Percentiles rank a stretch among this genome's conserved stretches.
phyloP scores from a whole-genome alignment of 2,888 invertebrate species.

The Ommatoiulus sabulosus region DNA sequence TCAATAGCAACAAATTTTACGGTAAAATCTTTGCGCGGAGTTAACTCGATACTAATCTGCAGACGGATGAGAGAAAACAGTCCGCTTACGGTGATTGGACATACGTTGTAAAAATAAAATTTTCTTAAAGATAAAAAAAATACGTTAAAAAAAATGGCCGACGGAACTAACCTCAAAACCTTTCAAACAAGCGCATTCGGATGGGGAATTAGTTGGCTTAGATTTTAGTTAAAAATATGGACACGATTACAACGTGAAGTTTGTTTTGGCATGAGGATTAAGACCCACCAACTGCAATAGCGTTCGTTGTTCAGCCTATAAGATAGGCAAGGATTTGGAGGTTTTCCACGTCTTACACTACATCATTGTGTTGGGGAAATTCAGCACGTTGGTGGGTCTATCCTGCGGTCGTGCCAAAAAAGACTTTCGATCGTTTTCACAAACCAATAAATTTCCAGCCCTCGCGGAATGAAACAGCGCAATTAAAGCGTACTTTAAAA shows the following conservation, averaged over 20 bases:
- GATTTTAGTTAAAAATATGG: neutral
- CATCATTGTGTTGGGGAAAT: neutral
- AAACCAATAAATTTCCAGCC: neutral
- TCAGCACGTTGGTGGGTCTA: neutral
- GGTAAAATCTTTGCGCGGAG: neutral
- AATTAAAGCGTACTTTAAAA: neutral
- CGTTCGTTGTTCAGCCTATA: neutral
- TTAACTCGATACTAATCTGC: slow-evolving; percentile 5
- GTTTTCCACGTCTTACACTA: neutral
- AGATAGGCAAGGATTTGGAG: neutral
- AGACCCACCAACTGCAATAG: neutral
- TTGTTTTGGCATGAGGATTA: slow-evolving; percentile 18
- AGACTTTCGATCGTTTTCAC: neutral
- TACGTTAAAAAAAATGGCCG: neutral
- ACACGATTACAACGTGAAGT: neutral
- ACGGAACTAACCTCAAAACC: slow-evolving; percentile 4
- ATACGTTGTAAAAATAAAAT: neutral
- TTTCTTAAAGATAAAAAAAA: neutral
- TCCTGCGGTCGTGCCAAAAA: neutral
- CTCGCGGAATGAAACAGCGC: neutral
- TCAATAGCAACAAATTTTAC: neutral
- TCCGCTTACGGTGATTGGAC: neutral
- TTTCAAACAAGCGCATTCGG: neutral
- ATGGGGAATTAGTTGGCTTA: neutral
- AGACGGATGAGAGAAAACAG: neutral